Percentiles rank a stretch among this genome's conserved stretches.
phyloP scores from a whole-genome alignment of 2,888 invertebrate species.

The Philhelius pedissequus region DNA sequence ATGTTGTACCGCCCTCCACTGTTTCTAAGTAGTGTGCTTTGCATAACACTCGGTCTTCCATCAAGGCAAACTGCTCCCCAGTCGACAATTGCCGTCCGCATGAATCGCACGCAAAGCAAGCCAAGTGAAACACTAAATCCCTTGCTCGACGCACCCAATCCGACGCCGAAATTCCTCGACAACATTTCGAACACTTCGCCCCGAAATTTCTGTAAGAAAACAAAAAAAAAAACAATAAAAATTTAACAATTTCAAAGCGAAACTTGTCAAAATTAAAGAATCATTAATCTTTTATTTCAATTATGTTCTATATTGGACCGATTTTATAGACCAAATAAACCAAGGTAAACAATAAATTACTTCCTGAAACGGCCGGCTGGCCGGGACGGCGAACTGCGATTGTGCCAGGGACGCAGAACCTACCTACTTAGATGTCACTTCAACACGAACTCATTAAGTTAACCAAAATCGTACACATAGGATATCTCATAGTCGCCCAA shows the following conservation, averaged over 20 bases:
- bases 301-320: slow-evolving; percentile 9
- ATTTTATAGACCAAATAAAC: slow-evolving; percentile 24
- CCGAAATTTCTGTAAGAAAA: slow-evolving; percentile 92
- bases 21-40: slow-evolving; percentile 98
- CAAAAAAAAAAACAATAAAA: slow-evolving; percentile 49
- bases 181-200: slow-evolving; percentile 97
- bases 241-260: slow-evolving; percentile 12
- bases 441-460: slow-evolving; percentile 55
- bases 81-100: slow-evolving; percentile 95
- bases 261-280: slow-evolving; percentile 31
- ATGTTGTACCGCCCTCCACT: slow-evolving; percentile 93
- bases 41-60: slow-evolving; percentile 96
- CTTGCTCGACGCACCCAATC: slow-evolving; percentile 99
- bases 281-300: slow-evolving; percentile 47
- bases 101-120: slow-evolving; percentile 99
- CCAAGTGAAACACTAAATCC: slow-evolving; percentile 97
- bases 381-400: too few species aligned
- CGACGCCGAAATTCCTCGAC: slow-evolving; percentile 93
- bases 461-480: slow-evolving; percentile 40
- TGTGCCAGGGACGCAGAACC: too few species aligned
- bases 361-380: slow-evolving; percentile 31
- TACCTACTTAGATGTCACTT: slow-evolving; percentile 24
- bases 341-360: slow-evolving; percentile 10
- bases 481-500: neutral
- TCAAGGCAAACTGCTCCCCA: slow-evolving; percentile 98